phyloP scores from a whole-genome alignment of 2,113 vertebrate genomes.

The Salvelinus namaycush region DNA sequence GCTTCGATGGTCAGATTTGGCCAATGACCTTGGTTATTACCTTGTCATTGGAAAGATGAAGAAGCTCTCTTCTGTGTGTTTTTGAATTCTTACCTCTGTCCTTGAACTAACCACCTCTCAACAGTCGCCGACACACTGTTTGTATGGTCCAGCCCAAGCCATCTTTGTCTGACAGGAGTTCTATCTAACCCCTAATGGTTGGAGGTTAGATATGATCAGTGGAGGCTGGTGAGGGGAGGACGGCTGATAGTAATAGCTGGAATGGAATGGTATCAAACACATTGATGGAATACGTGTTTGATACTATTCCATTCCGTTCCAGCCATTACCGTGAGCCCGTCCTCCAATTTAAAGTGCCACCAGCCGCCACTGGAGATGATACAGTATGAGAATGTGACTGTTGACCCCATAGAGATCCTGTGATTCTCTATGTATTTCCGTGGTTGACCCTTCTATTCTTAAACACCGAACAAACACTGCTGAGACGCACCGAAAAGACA shows the following conservation, averaged over 20 bases:
- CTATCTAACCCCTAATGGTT: not conserved
- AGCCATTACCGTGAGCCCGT: no score
- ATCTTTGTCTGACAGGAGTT: not conserved
- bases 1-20: slow-evolving; percentile 12
- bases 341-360: no score
- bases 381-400: no score
- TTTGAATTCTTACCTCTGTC: slow-evolving; percentile 54
- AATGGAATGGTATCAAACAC: no score
- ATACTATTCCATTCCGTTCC: no score
- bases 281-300: no score
- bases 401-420: no score
- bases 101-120: slow-evolving; percentile 75
- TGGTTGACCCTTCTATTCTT: no score
- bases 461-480: not conserved
- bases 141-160: not conserved
- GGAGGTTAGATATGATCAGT: not conserved
- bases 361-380: no score
- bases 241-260: no score
- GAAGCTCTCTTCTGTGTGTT: slow-evolving; percentile 50
- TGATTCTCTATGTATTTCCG: no score
- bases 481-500: not conserved
- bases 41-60: slow-evolving; percentile 35
- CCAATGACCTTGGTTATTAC: slow-evolving; percentile 4
- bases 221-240: no score
- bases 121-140: slow-evolving; percentile 50